These are phyloP conservation scores for Neolamprologus hecqui DNA, from an alignment of 2,113 vertebrate species.

Conservation along the genomic window DNA sequence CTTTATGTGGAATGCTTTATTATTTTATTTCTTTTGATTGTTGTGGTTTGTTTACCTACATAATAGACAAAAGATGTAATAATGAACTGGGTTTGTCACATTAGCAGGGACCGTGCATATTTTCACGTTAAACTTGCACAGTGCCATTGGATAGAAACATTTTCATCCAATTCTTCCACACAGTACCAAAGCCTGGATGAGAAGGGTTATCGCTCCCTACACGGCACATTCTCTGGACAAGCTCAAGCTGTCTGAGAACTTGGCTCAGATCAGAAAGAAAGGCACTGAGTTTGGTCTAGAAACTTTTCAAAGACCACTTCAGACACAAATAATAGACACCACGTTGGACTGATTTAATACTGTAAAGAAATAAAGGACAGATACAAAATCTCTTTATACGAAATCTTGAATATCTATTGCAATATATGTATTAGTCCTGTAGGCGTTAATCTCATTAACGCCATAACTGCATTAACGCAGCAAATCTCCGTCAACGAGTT, in stretches of 20 bases:
- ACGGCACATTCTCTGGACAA: slow-evolving; percentile 15
- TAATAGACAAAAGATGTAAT: slow-evolving; percentile 48
- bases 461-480: neutral
- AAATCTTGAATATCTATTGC: neutral
- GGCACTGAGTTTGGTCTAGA: slow-evolving; percentile 40
- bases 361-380: neutral
- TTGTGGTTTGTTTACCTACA: neutral
- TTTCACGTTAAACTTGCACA: neutral
- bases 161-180: slow-evolving; percentile 5
- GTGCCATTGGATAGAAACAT: slow-evolving; percentile 14
- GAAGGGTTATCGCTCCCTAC: slow-evolving; percentile 24
- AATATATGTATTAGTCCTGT: neutral
- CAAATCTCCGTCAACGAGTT: neutral
- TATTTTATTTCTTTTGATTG: slow-evolving; percentile 16
- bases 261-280: slow-evolving; percentile 29
- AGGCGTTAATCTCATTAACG: neutral
- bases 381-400: neutral
- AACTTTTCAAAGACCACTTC: slow-evolving; percentile 25
- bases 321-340: neutral
- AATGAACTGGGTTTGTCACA: slow-evolving; percentile 51
- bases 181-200: slow-evolving; percentile 22
- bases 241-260: slow-evolving; percentile 18
- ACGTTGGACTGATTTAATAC: neutral
- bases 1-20: slow-evolving; percentile 23
- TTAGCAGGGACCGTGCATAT: neutral